These are phyloP conservation scores for Merodon equestris DNA, from an alignment of 2,888 invertebrate genomes.

Conservation along the genomic window DNA sequence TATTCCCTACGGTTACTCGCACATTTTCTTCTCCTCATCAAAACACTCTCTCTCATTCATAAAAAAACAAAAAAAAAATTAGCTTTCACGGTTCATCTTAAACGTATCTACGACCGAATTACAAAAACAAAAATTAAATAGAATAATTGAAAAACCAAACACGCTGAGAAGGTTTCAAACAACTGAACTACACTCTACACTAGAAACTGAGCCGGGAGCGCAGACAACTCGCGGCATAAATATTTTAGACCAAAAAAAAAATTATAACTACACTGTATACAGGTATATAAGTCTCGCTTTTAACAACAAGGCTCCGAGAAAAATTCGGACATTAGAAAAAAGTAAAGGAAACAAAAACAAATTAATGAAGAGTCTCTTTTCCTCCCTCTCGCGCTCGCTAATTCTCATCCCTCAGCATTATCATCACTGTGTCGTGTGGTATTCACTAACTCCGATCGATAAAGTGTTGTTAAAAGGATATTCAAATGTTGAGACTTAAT, in stretches of 20 bases:
- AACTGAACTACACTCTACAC: constrained; percentile 37
- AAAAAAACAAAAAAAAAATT: too few relatives aligned
- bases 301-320: constrained; percentile 57
- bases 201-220: constrained; percentile 18
- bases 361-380: constrained; percentile 18
- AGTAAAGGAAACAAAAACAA: constrained; percentile 22
- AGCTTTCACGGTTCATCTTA: too few relatives aligned
- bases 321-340: constrained; percentile 57
- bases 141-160: too few relatives aligned
- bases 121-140: constrained; percentile 1
- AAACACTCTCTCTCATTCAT: too few relatives aligned
- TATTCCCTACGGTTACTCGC: too few relatives aligned
- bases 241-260: constrained; percentile 37
- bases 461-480: constrained; percentile 6
- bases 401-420: constrained; percentile 56
- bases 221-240: constrained; percentile 19
- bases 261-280: constrained; percentile 31
- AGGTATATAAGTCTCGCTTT: constrained; percentile 58
- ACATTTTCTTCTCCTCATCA: too few relatives aligned
- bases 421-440: too few relatives aligned
- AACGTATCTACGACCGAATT: constrained; percentile 18
- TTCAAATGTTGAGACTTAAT: constrained; percentile 36
- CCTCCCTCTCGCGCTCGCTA: constrained; percentile 47
- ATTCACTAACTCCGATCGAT: constrained; percentile 22
- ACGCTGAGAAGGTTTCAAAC: background rate